Conservation (phyloP, 2,888 invertebrate species). For the Pteria penguin region DNA sequence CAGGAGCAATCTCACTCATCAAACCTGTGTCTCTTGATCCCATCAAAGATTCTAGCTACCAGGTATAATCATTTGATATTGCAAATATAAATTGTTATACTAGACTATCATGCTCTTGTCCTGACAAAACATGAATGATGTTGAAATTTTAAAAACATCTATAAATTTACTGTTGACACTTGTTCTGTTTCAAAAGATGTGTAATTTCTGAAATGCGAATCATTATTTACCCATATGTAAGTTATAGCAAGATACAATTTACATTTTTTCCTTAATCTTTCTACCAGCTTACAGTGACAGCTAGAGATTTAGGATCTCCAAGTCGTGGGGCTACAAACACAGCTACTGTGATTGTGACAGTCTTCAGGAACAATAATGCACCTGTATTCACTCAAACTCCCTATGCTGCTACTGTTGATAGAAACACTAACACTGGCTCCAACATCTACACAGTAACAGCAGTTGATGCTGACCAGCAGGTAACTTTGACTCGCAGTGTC, state of each 20-base stretch:
- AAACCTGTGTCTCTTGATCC: constrained; percentile 59
- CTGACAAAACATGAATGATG: too few relatives aligned
- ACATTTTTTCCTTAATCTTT: too few relatives aligned
- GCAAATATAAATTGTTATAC: too few relatives aligned
- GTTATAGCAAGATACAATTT: too few relatives aligned
- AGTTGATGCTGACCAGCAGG: constrained; percentile 58
- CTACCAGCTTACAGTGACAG: constrained; percentile 54
- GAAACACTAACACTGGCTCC: constrained; percentile 44
- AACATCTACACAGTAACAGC: constrained; percentile 58
- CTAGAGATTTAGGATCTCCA: constrained; percentile 63
- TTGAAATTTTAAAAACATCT: too few relatives aligned
- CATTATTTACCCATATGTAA: too few relatives aligned
- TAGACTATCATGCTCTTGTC: too few relatives aligned
- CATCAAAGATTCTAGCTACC: constrained; percentile 42
- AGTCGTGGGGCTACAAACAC: constrained; percentile 57
- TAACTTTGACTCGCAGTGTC: constrained; percentile 40
- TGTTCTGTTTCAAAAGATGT: too few relatives aligned
- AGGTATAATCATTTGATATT: too few relatives aligned
- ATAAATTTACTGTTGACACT: too few relatives aligned
- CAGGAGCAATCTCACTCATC: constrained; percentile 67
- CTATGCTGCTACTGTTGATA: constrained; percentile 56
- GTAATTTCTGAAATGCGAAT: too few relatives aligned
- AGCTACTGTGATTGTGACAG: constrained; percentile 64
- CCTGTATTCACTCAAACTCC: constrained; percentile 61
- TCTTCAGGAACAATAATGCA: constrained; percentile 64